Evolutionary conservation across 2,113 vertebrate genomes (phyloP).

Genomic region (Labeo rohita): DNA sequence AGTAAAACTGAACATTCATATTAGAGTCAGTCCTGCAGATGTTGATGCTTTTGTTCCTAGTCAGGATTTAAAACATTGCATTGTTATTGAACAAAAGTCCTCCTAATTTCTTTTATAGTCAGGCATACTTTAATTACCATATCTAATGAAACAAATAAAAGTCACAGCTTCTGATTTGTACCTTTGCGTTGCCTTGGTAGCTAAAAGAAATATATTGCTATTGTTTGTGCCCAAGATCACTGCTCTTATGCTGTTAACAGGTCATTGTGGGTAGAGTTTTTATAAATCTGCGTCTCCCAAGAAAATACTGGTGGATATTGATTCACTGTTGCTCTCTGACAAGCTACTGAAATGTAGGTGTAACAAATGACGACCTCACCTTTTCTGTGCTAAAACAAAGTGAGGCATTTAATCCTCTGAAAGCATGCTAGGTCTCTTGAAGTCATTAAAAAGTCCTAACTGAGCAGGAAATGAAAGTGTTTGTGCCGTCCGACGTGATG

Average conservation of each 20-base stretch:
- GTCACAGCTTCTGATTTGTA: neutral
- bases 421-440: neutral
- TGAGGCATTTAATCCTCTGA: neutral
- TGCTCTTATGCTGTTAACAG: slow-evolving; percentile 3
- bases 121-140: slow-evolving; percentile 16
- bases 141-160: slow-evolving; percentile 16
- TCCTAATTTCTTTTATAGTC: neutral
- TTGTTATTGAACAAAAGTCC: neutral
- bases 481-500: neutral
- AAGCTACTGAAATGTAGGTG: neutral
- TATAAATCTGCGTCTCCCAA: neutral
- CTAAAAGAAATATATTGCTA: neutral
- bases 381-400: neutral
- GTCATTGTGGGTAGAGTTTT: neutral
- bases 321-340: neutral
- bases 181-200: neutral
- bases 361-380: neutral
- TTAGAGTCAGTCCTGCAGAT: neutral
- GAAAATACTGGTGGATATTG: neutral
- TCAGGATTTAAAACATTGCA: neutral
- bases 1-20: neutral
- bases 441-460: neutral
- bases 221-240: neutral
- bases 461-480: slow-evolving; percentile 5
- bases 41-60: neutral